These are phyloP conservation scores for Forbesichthys papilliferus DNA, from an alignment of 2,113 vertebrate species.

Conservation along the genomic window DNA sequence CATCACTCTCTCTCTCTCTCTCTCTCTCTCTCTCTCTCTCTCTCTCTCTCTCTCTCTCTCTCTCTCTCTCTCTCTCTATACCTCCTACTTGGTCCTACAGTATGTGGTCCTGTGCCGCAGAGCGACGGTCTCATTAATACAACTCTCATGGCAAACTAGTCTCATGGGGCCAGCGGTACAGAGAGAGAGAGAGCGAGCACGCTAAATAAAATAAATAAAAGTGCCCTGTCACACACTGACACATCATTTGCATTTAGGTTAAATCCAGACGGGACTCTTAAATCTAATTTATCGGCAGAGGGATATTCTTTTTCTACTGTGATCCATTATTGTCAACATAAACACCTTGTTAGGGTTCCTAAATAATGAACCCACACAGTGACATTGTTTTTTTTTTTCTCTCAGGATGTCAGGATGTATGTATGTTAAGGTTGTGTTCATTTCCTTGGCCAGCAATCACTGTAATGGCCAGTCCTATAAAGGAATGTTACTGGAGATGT, in stretches of 20 bases:
- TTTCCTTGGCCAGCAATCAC: conserved; percentile 58
- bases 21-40: background rate
- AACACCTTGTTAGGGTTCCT: conserved; percentile 42
- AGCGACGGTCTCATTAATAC: conserved; percentile 68
- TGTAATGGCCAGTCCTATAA: conserved; percentile 53
- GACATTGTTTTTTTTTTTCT: conserved; percentile 38
- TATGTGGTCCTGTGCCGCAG: conserved; percentile 18
- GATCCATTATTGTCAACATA: conserved; percentile 49
- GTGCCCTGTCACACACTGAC: conserved; percentile 60
- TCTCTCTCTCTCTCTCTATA: background rate
- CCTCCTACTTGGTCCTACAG: conserved; percentile 10
- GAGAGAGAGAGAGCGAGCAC: conserved; percentile 12
- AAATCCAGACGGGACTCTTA: conserved; percentile 52
- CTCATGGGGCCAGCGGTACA: conserved; percentile 30
- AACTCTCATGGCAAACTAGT: conserved; percentile 59
- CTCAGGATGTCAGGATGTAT: conserved; percentile 51
- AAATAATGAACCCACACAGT: conserved; percentile 32
- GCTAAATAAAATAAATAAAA: conserved; percentile 41
- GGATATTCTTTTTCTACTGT: conserved; percentile 49
- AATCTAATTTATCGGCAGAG: conserved; percentile 58
- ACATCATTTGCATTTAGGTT: conserved; percentile 71
- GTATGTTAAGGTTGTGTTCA: conserved; percentile 41
- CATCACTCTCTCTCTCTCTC: too few relatives aligned
- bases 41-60: background rate
- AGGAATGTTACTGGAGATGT: background rate